A percentile compares a stretch with the other conserved stretches of the same genome.
phyloP scores from a whole-genome alignment of 2,797 vertebrate genomes.

The Tragelaphus oryx region DNA sequence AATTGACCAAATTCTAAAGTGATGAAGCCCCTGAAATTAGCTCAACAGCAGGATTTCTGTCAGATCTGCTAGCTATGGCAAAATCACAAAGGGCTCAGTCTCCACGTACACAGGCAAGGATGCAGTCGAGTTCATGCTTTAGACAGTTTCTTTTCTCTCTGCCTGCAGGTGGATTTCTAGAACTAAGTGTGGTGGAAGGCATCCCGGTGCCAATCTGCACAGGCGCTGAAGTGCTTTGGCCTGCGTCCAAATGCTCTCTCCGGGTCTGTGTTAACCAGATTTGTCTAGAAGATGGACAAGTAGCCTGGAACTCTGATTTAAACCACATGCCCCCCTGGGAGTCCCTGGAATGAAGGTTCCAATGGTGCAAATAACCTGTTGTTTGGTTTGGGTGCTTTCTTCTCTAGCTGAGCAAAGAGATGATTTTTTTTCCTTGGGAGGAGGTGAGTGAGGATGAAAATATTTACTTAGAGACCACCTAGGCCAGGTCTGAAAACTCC shows the following conservation, averaged over 20 bases:
- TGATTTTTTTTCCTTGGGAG: conserved; percentile 3
- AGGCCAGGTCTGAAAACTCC: conserved; percentile 67
- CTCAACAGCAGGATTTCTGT: not conserved
- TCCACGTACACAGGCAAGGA: not conserved
- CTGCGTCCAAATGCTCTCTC: not conserved
- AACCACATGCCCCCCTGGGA: not conserved
- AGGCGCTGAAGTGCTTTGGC: conserved; percentile 10
- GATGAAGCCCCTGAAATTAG: not conserved
- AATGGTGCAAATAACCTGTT: conserved; percentile 31
- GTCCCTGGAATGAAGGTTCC: conserved; percentile 29
- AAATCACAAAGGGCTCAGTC: not conserved
- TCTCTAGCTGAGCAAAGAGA: conserved; percentile 43
- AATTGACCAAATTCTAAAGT: not conserved
- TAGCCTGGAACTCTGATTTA: conserved; percentile 33
- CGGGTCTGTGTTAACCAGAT: not conserved
- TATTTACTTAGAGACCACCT: conserved; percentile 69
- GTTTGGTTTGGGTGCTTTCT: conserved; percentile 59
- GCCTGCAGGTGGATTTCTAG: conserved; percentile 26
- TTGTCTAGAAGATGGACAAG: conserved; percentile 51
- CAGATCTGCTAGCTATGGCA: not conserved
- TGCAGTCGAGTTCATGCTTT: not conserved
- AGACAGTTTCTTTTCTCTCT: not conserved
- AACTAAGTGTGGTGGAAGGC: not conserved
- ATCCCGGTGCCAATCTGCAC: not conserved
- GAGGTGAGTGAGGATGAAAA: conserved; percentile 56